Base-by-base conservation (phyloP, 2,888 invertebrate species). In the Nephrocerus scutellatus region DNA sequence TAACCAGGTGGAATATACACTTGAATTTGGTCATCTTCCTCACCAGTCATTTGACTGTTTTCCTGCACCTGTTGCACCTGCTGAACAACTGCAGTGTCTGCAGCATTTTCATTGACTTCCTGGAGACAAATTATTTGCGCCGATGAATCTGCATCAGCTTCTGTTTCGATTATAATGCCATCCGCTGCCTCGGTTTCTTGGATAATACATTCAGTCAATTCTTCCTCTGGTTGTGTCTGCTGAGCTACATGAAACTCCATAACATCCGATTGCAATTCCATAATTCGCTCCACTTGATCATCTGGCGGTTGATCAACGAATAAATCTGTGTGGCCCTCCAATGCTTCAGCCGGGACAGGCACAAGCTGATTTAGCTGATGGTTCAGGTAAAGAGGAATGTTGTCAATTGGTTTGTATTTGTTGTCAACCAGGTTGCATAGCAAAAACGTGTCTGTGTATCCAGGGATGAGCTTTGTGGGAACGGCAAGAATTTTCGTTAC, bases 371-470 rank as follows among this genome's bases (percentile, higher is more conserved):
- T 56, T 35, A 56, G 51, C 25, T 59, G 56, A 21, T 49, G 54
- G 31, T 66, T 62, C 47, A 67, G 42, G 47, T 63, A 65, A 13
- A 65, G 43, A 1, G 61, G 60, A 25, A 59, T 79, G 53, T 82
- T 80, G 59, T 84, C 83, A 25, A 85, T 72, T 1, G 83, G 82
- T 14, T 79, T 79, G 37, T 81, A 73, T 12, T 80, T 79, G 42
- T 82, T 73, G 30, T 56, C 57, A 30, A 78, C 78, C 28, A 83
- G 79, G 38, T 77, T 75, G 36, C 63, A 61, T 2, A 77, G 73
- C 45, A 85, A 81, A 21, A 85, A 71, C 60, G 82, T 81, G 58
- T 83, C 84, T 1, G 80, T 78, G 43, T 82, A 82, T 1, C 78
- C 75, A 18, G 82, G 79, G 5, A 84, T 83, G 50, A 79, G 78